Percentiles rank a stretch among this genome's conserved stretches.
Evolutionary conservation across 64 coral and sea anemone genomes (phyloP).

Genomic region (Dendrophyllia cribrosa): DNA sequence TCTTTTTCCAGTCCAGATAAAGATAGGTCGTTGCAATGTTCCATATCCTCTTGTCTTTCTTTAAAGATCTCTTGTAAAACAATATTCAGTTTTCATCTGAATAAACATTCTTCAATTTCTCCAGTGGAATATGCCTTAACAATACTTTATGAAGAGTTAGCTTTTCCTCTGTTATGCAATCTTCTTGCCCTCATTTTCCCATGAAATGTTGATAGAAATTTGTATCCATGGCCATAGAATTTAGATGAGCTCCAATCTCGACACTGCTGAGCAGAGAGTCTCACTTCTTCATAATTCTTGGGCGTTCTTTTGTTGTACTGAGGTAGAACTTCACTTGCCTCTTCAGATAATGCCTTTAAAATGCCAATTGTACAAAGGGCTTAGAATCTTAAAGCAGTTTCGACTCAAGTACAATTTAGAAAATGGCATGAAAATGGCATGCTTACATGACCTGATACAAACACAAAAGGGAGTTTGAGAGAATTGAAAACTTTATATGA

Average conservation of each 20-base stretch:
- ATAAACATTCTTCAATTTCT: too few species aligned
- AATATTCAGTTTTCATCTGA: too few species aligned
- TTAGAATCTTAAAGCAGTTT: not conserved
- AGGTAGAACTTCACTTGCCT: conserved; percentile 85
- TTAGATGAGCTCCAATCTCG: conserved; percentile 83
- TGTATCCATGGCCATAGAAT: conserved; percentile 65
- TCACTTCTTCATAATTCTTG: conserved; percentile 85
- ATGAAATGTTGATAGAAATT: conserved; percentile 64
- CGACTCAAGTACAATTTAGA: too few species aligned
- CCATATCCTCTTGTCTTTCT: too few species aligned
- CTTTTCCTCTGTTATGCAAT: not conserved
- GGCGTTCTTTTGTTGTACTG: conserved; percentile 76
- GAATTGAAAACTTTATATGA: too few species aligned
- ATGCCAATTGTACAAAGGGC: not conserved
- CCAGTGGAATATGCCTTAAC: too few species aligned
- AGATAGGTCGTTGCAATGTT: too few species aligned
- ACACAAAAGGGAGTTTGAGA: too few species aligned
- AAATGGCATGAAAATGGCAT: too few species aligned
- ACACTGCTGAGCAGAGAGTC: conserved; percentile 58
- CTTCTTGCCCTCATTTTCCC: conserved; percentile 13
- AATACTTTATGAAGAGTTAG: not conserved
- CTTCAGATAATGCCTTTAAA: conserved; percentile 60
- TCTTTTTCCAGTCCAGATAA: too few species aligned
- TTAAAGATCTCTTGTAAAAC: too few species aligned
- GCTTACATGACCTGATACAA: too few species aligned